Base-by-base conservation (phyloP, 2,797 vertebrate species). In the Lepilemur ruficaudatus region DNA sequence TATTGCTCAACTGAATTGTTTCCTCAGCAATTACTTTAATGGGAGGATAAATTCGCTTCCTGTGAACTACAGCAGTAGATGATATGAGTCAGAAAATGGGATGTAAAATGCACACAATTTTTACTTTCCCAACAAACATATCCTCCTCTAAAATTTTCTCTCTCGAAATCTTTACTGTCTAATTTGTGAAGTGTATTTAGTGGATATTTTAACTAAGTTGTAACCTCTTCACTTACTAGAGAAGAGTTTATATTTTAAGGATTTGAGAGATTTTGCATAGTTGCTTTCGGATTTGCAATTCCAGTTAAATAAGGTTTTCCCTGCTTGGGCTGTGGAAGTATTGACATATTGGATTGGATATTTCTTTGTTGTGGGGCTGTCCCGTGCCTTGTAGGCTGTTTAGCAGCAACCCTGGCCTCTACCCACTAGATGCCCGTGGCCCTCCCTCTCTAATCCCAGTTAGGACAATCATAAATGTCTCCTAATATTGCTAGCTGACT, bases 241-340 rank as follows among this genome's bases (percentile, higher is more conserved):
- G 23, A 82, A 57, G 25, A 67, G 46, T 70, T 79, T 59, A 13
- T 52, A 65, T 85, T 84, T 86, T 73, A 84, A 90, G 73, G 22
- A 81, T 73, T 35, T 50, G 18, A 38, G 50, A 63, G 50, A 61
- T 38, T 55, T 76, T 65, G 25, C 35, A 15, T 57, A 55, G 30
- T 20, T 22, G 32, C 59, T 25, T 48, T 67, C 28, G 79, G 65
- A 75, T 57, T 38, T 18, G 2, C 72, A 50, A 46, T 43, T 43
- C 41, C 14, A 55, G 46, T 78, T 79, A 57, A 17, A 72, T 52
- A 6, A 1, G 41, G 15, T 38, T 83, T 89, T 83, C 87, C 65
- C 43, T 9, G 0, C 38, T 2, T 2, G 30, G 17, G 1, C 46
- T 3, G 5, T 38, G 55, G 9, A 0, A 23, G 22, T 11, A 5